Conservation (phyloP, 2,797 vertebrate species). For the Microctenopoma stevenorrisi region DNA sequence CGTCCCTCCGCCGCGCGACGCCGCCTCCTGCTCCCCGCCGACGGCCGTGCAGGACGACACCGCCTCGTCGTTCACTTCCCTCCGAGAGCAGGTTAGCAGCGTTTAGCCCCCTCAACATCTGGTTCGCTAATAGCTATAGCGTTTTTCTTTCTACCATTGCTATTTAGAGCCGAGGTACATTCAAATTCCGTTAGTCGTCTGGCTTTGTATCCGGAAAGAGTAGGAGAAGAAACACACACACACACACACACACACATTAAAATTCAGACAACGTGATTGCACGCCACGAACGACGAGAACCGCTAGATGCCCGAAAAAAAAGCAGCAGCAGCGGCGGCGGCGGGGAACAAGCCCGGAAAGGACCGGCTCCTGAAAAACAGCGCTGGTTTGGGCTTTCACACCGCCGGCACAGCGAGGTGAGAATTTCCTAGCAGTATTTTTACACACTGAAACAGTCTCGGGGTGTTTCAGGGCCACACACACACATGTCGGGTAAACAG, state of each 20-base stretch:
- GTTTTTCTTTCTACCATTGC: neutral
- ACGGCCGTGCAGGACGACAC: slow-evolving; percentile 43
- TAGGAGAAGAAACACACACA: neutral
- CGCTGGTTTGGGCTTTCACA: slow-evolving; percentile 20
- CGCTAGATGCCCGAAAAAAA: slow-evolving; percentile 1
- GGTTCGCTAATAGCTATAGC: slow-evolving; percentile 26
- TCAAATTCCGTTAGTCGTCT: slow-evolving; percentile 18
- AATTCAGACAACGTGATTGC: slow-evolving; percentile 56
- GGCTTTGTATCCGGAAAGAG: slow-evolving; percentile 6
- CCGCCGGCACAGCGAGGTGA: slow-evolving; percentile 55
- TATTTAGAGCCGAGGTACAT: neutral
- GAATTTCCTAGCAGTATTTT: slow-evolving; percentile 1
- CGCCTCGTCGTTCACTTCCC: slow-evolving; percentile 10
- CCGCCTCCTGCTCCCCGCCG: slow-evolving; percentile 41
- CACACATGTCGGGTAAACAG: neutral
- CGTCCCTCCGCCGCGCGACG: slow-evolving; percentile 35
- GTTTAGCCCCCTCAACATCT: slow-evolving; percentile 35
- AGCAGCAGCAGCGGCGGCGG: slow-evolving; percentile 8
- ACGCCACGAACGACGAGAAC: slow-evolving; percentile 20
- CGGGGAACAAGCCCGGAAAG: neutral
- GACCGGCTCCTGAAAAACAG: neutral
- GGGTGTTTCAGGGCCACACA: too few relatives aligned
- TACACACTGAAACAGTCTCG: neutral
- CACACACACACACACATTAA: slow-evolving; percentile 35
- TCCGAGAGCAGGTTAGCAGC: slow-evolving; percentile 12